A percentile compares a stretch with the other conserved stretches of the same genome.
These are phyloP conservation scores for Coregonus sp. DNA, from an alignment of 2,797 vertebrate species.

Conservation along the genomic window DNA sequence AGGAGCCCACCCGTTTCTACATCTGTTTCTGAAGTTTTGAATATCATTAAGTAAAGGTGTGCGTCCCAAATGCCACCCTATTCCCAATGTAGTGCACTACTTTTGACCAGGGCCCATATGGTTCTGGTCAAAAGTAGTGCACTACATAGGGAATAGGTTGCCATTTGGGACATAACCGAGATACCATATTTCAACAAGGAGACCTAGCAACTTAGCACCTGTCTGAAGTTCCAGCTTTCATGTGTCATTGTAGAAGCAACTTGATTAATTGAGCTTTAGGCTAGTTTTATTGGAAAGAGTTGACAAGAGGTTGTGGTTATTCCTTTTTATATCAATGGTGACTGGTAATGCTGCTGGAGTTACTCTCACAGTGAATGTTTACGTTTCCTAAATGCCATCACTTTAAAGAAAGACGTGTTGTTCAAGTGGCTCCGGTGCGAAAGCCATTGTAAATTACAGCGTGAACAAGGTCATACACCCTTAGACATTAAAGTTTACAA, in stretches of 20 bases:
- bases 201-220: background rate
- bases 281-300: background rate
- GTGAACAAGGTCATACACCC: constrained; percentile 23
- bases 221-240: constrained; percentile 11
- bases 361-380: background rate
- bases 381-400: background rate
- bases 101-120: background rate
- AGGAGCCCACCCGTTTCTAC: too few relatives aligned
- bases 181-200: constrained; percentile 12
- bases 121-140: background rate
- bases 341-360: background rate
- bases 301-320: background rate
- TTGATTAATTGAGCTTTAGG: background rate
- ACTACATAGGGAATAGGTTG: background rate
- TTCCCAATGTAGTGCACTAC: background rate
- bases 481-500: constrained; percentile 15
- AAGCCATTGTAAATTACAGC: constrained; percentile 4
- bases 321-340: background rate
- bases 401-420: background rate
- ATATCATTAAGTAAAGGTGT: background rate
- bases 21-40: constrained; percentile 12
- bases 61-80: background rate
- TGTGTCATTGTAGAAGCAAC: background rate
- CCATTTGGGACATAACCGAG: background rate
- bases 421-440: background rate